Conservation (phyloP, 1,140 invertebrate genomes). For the Cyphomyrmex costatus region DNA sequence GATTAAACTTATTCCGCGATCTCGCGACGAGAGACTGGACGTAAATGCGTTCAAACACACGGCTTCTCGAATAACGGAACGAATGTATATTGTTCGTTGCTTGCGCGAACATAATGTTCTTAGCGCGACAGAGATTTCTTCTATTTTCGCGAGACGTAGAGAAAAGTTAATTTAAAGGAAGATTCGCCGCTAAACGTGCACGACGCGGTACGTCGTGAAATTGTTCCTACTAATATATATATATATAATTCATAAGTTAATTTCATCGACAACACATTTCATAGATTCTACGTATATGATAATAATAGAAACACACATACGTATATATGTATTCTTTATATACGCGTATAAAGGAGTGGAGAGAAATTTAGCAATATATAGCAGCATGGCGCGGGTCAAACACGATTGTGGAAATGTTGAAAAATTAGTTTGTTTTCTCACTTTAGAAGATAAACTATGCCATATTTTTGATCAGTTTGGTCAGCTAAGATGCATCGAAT, state of each 20-base stretch:
- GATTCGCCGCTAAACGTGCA: slow-evolving; percentile 16
- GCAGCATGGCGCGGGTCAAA: slow-evolving; percentile 30
- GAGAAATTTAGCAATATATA: slow-evolving; percentile 78
- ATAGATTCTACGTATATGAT: slow-evolving; percentile 28
- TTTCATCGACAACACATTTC: slow-evolving; percentile 70
- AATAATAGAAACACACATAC: slow-evolving; percentile 49
- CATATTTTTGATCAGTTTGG: neutral
- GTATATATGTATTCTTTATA: slow-evolving; percentile 14
- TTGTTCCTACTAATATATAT: slow-evolving; percentile 83
- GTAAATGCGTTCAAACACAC: neutral
- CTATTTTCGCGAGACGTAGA: neutral
- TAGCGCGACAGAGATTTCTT: neutral
- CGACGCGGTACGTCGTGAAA: slow-evolving; percentile 74
- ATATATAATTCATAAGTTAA: slow-evolving; percentile 73
- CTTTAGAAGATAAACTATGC: neutral
- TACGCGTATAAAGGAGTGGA: slow-evolving; percentile 33
- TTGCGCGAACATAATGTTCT: neutral
- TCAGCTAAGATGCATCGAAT: neutral
- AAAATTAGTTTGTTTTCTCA: neutral
- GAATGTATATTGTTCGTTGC: slow-evolving; percentile 11
- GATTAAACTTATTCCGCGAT: slow-evolving; percentile 38
- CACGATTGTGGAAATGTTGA: neutral
- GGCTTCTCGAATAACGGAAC: neutral
- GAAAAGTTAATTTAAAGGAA: neutral
- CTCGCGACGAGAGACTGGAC: neutral